Base-by-base conservation (phyloP, 2,888 invertebrate genomes). In the Aphrophora alni region DNA sequence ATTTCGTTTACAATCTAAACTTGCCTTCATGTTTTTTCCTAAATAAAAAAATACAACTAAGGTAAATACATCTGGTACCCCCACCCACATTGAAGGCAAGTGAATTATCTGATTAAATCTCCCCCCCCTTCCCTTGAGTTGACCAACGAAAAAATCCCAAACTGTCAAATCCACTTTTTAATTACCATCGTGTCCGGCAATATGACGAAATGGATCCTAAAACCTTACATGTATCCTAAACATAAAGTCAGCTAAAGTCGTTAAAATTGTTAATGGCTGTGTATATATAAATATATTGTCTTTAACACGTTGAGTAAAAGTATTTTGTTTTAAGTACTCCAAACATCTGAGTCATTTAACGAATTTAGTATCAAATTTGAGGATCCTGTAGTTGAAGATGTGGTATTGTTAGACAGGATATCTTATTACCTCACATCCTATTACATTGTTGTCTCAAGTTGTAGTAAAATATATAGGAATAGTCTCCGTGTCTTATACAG, bases 91-190 rank as follows among this genome's bases (percentile, higher is more conserved):
- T n/a, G n/a, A n/a, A n/a, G n/a, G n/a, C n/a, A n/a, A n/a, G n/a
- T n/a, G n/a, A n/a, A n/a, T n/a, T n/a, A n/a, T n/a, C n/a, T n/a
- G n/a, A n/a, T n/a, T n/a, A n/a, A n/a, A n/a, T n/a, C n/a, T n/a
- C n/a, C n/a, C n/a, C n/a, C n/a, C n/a, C n/a, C n/a, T n/a, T n/a
- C n/a, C n/a, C n/a, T n/a, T n/a, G n/a, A n/a, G 10, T 33, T 33
- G 4, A 33, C 44, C 14, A 44, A 44, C 44, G 21, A 14, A 21
- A 8, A 21, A 59, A 59, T n/a, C 59, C 10, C 5, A n/a, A 59
- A 59, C 59, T 59, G 59, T 59, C 59, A 59, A 59, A 59, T 59
- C 59, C 59, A 59, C 59, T 59, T 59, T 59, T 59, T 59, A 59
- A 59, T 59, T 59, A 59, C 59, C 59, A n/a, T 21, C 14, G 21